These are phyloP conservation scores for Crenichthys baileyi DNA, from an alignment of 2,797 vertebrate species.

Conservation along the genomic window DNA sequence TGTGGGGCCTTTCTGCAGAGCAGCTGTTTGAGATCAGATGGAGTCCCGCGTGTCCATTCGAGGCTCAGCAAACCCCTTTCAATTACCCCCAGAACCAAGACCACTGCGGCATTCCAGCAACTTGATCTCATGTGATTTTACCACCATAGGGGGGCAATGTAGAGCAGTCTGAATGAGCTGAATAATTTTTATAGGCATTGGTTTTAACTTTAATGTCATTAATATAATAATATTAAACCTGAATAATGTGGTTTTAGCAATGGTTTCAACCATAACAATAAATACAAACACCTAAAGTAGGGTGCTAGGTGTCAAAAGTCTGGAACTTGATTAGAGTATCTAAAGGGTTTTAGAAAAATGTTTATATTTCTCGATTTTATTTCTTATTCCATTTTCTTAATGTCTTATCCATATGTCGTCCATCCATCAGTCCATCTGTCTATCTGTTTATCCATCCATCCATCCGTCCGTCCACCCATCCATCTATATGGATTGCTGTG, in stretches of 20 bases:
- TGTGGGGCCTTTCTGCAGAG: slow-evolving; percentile 64
- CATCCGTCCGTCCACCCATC: too few relatives aligned
- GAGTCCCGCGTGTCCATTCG: slow-evolving; percentile 63
- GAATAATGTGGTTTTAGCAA: background rate
- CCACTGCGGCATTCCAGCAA: slow-evolving; percentile 75
- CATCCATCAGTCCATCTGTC: background rate
- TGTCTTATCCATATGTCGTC: background rate
- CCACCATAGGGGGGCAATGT: slow-evolving; percentile 60
- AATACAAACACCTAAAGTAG: background rate
- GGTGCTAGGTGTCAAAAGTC: too few relatives aligned
- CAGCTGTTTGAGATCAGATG: slow-evolving; percentile 80
- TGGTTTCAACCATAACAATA: background rate
- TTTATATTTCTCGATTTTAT: background rate
- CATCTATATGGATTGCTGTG: too few relatives aligned
- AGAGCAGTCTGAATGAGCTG: slow-evolving; percentile 34
- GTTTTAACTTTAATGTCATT: background rate
- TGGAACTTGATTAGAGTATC: too few relatives aligned
- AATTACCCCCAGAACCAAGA: slow-evolving; percentile 77
- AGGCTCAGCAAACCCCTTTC: slow-evolving; percentile 68
- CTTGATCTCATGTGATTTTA: slow-evolving; percentile 75
- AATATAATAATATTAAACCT: background rate
- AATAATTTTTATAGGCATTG: background rate
- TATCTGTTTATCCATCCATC: background rate
- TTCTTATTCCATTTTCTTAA: background rate
- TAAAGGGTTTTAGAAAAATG: too few relatives aligned